Evolutionary conservation across 2,888 invertebrate genomes (phyloP).

Genomic region (Spodoptera exigua): DNA sequence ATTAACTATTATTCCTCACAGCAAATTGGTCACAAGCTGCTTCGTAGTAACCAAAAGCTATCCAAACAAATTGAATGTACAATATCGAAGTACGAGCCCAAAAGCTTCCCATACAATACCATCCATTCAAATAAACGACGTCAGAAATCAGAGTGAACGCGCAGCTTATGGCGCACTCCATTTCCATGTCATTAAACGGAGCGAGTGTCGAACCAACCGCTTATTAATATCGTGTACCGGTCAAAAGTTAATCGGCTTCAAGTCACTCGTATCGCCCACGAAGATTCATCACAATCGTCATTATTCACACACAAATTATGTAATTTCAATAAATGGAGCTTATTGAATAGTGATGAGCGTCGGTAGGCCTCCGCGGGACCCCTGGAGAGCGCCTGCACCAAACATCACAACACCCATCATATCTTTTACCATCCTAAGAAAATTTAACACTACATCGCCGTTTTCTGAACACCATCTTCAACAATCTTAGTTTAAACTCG

Average conservation of each 20-base stretch:
- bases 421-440: slow-evolving; percentile 53
- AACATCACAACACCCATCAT: slow-evolving; percentile 17
- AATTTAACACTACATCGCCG: slow-evolving; percentile 55
- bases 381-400: slow-evolving; percentile 73
- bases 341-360: slow-evolving; percentile 89
- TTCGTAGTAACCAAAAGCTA: not conserved
- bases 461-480: slow-evolving; percentile 5
- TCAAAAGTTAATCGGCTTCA: slow-evolving; percentile 89
- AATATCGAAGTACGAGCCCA: slow-evolving; percentile 17
- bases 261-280: slow-evolving; percentile 88
- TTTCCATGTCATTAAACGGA: slow-evolving; percentile 84
- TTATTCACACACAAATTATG: slow-evolving; percentile 90
- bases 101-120: slow-evolving; percentile 59
- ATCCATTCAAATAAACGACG: slow-evolving; percentile 70
- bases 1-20: too few relatives aligned
- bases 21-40: too few relatives aligned
- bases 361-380: slow-evolving; percentile 82
- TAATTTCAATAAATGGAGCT: slow-evolving; percentile 89
- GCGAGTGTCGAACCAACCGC: slow-evolving; percentile 74
- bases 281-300: slow-evolving; percentile 89
- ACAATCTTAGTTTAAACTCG: not conserved
- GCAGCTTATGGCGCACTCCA: slow-evolving; percentile 67
- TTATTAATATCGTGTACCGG: slow-evolving; percentile 86
- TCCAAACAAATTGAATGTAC: slow-evolving; percentile 11
- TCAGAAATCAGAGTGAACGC: slow-evolving; percentile 67